Base-by-base conservation (phyloP, 2,888 invertebrate genomes). In the Epinotia nisella region DNA sequence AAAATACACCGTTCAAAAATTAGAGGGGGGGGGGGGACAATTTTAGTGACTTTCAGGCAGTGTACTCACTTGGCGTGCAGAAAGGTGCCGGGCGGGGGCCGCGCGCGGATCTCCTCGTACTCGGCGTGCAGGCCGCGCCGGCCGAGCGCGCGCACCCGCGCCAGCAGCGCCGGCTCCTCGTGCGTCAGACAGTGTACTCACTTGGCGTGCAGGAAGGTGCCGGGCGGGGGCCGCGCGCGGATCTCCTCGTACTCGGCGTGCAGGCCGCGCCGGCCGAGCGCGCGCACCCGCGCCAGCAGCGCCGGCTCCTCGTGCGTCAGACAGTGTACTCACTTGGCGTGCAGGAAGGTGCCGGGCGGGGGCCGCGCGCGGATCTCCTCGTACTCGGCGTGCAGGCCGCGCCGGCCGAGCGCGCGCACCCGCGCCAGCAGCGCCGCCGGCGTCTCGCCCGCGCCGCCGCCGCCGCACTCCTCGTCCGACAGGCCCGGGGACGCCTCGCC, bases 251-350 rank as follows among this genome's bases (percentile, higher is more conserved):
- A 99, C 90, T 99, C 98, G 77, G 96, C 96, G 82, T 96, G 94
- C 75, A 99, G 95, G 13, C 98, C 98, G 78, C 96, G 95, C 64
- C 97, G 95, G 65, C 97, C 97, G 77, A 96, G 95, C 81, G 95
- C 94, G 77, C 96, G 95, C 78, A 97, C 95, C 79, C 96, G 95
- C 76, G 96, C 95, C 77, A 97, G 95, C 84, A 98, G 95, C 88
- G 97, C 97, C 71, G 95, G 97, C 93, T 98, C 98, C 94, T 98
- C 98, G 94, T 98, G 98, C 83, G 97, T 97, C 92, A 97, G 97
- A 64, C 97, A 35, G 35, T 35, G 35, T 35, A 90, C 94, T 85
- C 85, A 97, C 97, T 96, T 97, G 83, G 98, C 97, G 85, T 96
- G 95, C 81, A 96, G 96, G 92, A 99, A 99, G 80, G 98, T 97